Percentiles rank a stretch among this genome's conserved stretches.
Conservation (phyloP, 2,113 vertebrate genomes). For the Amphilophus citrinellus region DNA sequence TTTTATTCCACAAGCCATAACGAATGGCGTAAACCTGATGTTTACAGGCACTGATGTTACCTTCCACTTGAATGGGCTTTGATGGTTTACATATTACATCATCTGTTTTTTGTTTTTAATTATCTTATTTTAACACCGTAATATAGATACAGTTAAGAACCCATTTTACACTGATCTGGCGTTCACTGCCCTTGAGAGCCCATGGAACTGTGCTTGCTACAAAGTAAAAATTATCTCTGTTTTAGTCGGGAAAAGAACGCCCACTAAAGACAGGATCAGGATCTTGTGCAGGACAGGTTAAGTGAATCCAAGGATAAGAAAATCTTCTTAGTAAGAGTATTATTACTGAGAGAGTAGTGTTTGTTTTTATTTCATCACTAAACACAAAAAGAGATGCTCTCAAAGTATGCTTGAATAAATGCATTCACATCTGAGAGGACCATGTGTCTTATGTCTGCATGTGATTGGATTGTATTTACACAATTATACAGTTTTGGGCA, state of each 20-base stretch:
- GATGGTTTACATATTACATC: conserved; percentile 1
- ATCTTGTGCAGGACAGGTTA: conserved; percentile 28
- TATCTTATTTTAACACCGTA: background rate
- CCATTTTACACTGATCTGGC: conserved; percentile 12
- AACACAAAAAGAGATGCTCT: background rate
- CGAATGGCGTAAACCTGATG: background rate
- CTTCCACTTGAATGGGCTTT: background rate
- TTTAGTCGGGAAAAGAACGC: conserved; percentile 9
- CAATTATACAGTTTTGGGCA: background rate
- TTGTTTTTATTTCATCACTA: background rate
- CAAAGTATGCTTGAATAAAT: background rate
- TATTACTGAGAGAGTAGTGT: background rate
- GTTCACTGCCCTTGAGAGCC: conserved; percentile 14
- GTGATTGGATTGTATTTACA: background rate
- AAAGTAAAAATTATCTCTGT: background rate
- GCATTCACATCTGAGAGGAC: background rate
- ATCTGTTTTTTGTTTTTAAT: background rate
- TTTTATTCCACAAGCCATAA: background rate
- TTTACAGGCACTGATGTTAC: background rate
- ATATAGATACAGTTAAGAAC: conserved; percentile 15
- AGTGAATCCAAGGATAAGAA: conserved; percentile 29
- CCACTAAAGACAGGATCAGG: conserved; percentile 18
- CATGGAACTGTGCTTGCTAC: background rate
- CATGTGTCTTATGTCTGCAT: background rate
- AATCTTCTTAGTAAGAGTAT: background rate